These are phyloP conservation scores for Morphnarchus princeps DNA, from an alignment of 2,113 vertebrate species.

Conservation along the genomic window DNA sequence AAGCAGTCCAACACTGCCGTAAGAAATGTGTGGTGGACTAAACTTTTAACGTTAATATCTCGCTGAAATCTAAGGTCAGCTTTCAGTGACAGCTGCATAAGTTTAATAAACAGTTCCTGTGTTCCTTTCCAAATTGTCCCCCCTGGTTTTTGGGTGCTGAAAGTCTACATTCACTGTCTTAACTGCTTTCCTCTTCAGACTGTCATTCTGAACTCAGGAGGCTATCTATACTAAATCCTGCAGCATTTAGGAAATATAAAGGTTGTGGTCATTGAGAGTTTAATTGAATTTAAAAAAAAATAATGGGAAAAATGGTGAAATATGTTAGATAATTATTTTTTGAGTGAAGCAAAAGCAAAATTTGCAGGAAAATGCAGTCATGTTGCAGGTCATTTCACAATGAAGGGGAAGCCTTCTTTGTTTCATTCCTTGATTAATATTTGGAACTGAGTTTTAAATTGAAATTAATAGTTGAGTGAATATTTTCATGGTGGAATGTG, in stretches of 20 bases:
- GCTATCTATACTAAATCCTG: neutral
- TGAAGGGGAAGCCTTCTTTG: neutral
- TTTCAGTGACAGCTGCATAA: neutral
- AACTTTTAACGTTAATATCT: neutral
- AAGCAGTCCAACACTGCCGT: accelerated
- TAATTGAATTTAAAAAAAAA: neutral
- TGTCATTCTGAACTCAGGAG: accelerated
- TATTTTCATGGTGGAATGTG: neutral
- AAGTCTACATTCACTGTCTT: neutral
- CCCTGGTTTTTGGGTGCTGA: neutral
- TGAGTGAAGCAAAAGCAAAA: neutral
- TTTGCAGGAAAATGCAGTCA: neutral
- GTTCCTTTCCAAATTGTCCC: neutral
- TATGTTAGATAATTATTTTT: neutral
- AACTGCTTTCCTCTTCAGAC: neutral
- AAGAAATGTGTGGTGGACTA: neutral
- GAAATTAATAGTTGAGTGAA: neutral
- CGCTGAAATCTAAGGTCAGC: neutral
- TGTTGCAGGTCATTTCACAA: neutral
- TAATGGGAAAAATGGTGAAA: neutral
- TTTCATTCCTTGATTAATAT: neutral
- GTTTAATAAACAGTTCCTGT: neutral
- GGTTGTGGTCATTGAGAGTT: neutral
- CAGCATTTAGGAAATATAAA: neutral
- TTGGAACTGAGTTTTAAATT: neutral